Conservation (phyloP, 2,797 vertebrate species). For the Masticophis lateralis region DNA sequence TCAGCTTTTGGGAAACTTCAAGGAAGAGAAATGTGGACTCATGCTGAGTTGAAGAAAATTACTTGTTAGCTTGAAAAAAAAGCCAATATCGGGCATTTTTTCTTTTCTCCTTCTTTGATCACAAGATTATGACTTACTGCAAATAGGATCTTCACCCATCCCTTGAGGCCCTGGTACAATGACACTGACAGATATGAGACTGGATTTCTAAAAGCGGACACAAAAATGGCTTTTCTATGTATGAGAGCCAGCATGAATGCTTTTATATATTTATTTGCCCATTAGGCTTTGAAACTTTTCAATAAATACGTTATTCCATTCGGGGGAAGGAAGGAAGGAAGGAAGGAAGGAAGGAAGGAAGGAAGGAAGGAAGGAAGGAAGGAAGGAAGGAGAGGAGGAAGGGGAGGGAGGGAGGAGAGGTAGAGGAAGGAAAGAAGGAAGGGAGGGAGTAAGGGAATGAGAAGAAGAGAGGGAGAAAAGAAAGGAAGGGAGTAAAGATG, state of each 20-base stretch:
- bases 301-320: not conserved
- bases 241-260: not conserved
- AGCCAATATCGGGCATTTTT: not conserved
- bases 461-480: not conserved
- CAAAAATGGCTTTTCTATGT: not conserved
- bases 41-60: not conserved
- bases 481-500: accelerated
- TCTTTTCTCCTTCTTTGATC: not conserved
- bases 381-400: not conserved
- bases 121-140: not conserved
- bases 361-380: no score
- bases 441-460: accelerated
- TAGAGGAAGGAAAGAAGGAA: not conserved
- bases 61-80: accelerated
- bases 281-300: not conserved
- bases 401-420: accelerated
- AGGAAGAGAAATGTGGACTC: not conserved
- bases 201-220: not conserved
- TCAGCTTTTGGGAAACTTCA: not conserved
- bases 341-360: not conserved
- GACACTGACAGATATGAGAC: not conserved
- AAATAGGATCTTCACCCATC: accelerated
- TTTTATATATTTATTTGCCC: not conserved
- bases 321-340: not conserved
- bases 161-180: not conserved